These are phyloP conservation scores for Luidia sarsii DNA, from an alignment of 53 echinoderm and acorn worm genomes.

Conservation along the genomic window DNA sequence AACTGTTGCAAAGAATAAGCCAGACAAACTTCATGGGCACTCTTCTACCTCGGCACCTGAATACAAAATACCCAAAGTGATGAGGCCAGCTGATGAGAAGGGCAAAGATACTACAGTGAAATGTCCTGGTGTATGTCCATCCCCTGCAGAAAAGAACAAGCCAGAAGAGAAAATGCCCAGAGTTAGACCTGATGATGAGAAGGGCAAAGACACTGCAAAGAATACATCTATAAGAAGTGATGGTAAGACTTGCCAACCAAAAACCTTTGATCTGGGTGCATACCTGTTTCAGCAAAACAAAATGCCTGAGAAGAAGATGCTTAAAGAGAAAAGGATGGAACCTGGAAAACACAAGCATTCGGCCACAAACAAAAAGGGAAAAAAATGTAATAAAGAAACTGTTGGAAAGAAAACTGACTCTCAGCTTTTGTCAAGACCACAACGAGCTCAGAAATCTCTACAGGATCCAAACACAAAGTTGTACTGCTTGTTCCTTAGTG, in stretches of 20 bases:
- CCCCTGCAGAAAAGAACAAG: too few species aligned
- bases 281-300: not conserved
- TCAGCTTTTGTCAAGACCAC: constrained; percentile 39
- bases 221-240: not conserved
- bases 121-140: too few species aligned
- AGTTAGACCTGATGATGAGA: not conserved
- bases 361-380: not conserved
- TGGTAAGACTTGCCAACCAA: not conserved
- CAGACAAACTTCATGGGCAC: not conserved
- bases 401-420: constrained; percentile 15
- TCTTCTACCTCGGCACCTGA: not conserved
- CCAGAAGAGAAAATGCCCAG: not conserved
- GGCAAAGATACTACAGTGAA: too few species aligned
- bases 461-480: constrained; percentile 26
- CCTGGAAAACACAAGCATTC: not conserved
- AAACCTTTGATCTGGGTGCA: not conserved
- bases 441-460: constrained; percentile 37
- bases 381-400: constrained; percentile 13
- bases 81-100: too few species aligned
- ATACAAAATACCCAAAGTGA: too few species aligned
- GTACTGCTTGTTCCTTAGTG: constrained; percentile 39
- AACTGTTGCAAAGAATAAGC: not conserved
- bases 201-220: not conserved
- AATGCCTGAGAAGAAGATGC: not conserved
- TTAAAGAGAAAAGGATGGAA: not conserved